phyloP scores from a whole-genome alignment of 2,888 invertebrate species.

The Digitonthophagus gazella region DNA sequence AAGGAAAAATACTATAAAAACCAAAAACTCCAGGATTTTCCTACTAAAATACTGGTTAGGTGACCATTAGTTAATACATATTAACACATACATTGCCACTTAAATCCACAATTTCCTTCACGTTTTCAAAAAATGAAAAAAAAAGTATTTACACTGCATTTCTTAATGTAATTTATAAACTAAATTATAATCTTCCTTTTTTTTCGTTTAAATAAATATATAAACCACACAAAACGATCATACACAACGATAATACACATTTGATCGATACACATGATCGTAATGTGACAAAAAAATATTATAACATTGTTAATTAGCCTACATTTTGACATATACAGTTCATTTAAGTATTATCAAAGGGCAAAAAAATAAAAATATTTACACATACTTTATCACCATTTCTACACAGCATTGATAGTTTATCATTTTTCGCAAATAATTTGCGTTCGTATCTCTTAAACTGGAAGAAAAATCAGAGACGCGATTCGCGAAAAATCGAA shows the following conservation, averaged over 20 bases:
- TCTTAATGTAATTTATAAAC: neutral
- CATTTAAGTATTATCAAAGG: slow-evolving; percentile 26
- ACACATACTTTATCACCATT: slow-evolving; percentile 38
- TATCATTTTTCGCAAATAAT: slow-evolving; percentile 20
- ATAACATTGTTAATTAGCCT: slow-evolving; percentile 20
- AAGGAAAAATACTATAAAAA: slow-evolving; percentile 5
- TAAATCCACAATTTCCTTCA: slow-evolving; percentile 5
- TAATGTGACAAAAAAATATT: slow-evolving; percentile 21
- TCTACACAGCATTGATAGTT: slow-evolving; percentile 38
- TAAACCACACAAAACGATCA: neutral
- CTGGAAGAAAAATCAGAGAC: slow-evolving; percentile 3
- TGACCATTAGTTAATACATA: slow-evolving; percentile 15
- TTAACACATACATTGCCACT: slow-evolving; percentile 9
- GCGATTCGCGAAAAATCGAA: slow-evolving; percentile 5
- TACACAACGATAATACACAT: neutral
- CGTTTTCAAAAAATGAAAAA: slow-evolving; percentile 19
- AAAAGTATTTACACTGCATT: neutral
- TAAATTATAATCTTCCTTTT: neutral
- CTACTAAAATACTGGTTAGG: slow-evolving; percentile 30
- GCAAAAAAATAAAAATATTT: slow-evolving; percentile 33
- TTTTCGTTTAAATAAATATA: slow-evolving; percentile 1
- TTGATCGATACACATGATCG: neutral
- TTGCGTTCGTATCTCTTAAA: slow-evolving; percentile 1
- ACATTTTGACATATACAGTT: slow-evolving; percentile 3
- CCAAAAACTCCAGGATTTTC: slow-evolving; percentile 21